Percentiles rank a stretch among this genome's conserved stretches.
Conservation (phyloP, 2,113 vertebrate genomes). For the Passer domesticus region DNA sequence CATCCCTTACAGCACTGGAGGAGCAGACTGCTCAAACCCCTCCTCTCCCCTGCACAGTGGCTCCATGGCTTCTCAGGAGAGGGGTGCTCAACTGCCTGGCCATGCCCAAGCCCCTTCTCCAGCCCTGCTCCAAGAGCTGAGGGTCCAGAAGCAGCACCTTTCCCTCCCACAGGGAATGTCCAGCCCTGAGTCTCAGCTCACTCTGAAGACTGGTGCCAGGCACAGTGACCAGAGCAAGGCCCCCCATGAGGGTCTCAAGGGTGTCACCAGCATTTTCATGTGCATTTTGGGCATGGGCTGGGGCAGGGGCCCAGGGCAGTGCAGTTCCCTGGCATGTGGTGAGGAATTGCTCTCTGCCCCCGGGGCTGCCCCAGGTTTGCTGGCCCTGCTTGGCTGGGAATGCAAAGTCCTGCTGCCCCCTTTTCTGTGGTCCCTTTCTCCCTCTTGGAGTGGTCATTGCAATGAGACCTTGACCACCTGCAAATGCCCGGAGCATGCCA, state of each 20-base stretch:
- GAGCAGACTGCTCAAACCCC: not conserved
- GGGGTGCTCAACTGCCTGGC: not conserved
- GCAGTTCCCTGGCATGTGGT: not conserved
- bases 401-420: not conserved
- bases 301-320: not conserved
- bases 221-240: rapidly evolving
- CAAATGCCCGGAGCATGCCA: rapidly evolving
- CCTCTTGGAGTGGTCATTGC: not conserved
- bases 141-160: not conserved
- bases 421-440: not conserved
- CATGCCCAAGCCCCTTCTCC: not conserved
- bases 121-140: rapidly evolving
- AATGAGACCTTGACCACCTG: not conserved
- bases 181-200: not conserved
- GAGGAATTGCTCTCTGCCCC: not conserved
- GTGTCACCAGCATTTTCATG: not conserved
- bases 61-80: not conserved
- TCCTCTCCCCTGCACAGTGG: not conserved
- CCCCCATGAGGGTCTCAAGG: not conserved
- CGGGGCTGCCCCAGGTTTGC: not conserved
- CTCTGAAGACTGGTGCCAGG: rapidly evolving
- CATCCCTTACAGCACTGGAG: not conserved
- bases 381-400: not conserved
- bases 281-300: not conserved
- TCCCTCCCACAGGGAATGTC: not conserved